Base-by-base conservation (phyloP, 2,888 invertebrate genomes). In the Erynnis tages region DNA sequence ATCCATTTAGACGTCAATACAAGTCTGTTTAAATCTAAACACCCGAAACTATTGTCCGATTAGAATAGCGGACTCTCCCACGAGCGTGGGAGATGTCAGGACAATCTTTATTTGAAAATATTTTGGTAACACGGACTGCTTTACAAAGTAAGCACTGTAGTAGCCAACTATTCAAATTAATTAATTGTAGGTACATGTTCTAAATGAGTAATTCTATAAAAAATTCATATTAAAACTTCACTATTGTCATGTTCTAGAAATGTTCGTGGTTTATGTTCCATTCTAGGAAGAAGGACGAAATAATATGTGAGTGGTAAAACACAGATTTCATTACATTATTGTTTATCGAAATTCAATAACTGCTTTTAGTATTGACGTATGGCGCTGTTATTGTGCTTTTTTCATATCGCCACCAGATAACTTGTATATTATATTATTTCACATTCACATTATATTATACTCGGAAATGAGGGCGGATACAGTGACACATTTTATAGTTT, bases 31-130 rank as follows among this genome's bases (percentile, higher is more conserved):
- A 19, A 47, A 23, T 25, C 14, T 38, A 40, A 38, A 14, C 38
- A 38, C n/a, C n/a, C 11, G n/a, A 35, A 38, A 38, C 38, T 16
- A 40, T 48, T 48, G 48, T 48, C 16, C 8, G 30, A 40, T 48
- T 48, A 48, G 48, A 40, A 25, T 16, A n/a, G 17, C 4, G 29
- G 4, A 21, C 17, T 2, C 29, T 48, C 48, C 40, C 48, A 40
- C 49, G 17, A 30, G 16, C 8, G 41, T 43, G 43, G 40, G 34
- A 43, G 19, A n/a, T 25, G 19, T 4, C 16, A 17, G 35, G 6
- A 35, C 41, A 43, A 50, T 50, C 21, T 32, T 30, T 50, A 50
- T 43, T 50, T 50, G 41, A 50, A 43, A 19, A 35, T 50, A 50
- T 50, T 50, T 43, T 50, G 43, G 35, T 27, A 43, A 50, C 49